These are phyloP conservation scores for Holothuria leucospilota DNA, from an alignment of 53 echinoderm and acorn worm species.

Conservation along the genomic window DNA sequence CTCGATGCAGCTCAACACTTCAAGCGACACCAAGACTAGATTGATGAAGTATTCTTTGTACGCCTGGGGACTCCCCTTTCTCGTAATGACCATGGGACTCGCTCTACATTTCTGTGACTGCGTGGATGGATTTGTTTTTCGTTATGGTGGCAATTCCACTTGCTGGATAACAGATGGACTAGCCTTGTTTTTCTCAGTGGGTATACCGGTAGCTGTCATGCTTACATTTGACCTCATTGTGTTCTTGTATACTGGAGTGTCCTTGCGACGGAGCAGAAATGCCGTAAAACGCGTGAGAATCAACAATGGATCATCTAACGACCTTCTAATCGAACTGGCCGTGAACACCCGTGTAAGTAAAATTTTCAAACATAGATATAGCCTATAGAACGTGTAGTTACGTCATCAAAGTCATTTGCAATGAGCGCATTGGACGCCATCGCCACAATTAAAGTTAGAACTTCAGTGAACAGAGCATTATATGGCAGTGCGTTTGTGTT, in stretches of 20 bases:
- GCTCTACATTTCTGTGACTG: slow-evolving; percentile 50
- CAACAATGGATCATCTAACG: neutral
- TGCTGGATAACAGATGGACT: slow-evolving; percentile 64
- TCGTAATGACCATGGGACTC: slow-evolving; percentile 33
- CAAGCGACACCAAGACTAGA: slow-evolving; percentile 8
- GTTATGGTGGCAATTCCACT: slow-evolving; percentile 33
- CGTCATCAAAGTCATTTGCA: no score
- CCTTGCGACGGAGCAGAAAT: slow-evolving; percentile 44
- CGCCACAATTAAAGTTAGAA: no score
- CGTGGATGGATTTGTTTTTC: slow-evolving; percentile 29
- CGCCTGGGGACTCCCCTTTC: slow-evolving; percentile 59
- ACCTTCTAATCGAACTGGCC: neutral
- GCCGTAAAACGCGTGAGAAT: slow-evolving; percentile 31
- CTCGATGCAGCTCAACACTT: slow-evolving; percentile 15
- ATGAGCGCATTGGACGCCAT: no score
- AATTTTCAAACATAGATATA: neutral
- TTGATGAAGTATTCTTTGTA: slow-evolving; percentile 53
- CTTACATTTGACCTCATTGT: slow-evolving; percentile 50
- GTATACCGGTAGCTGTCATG: slow-evolving; percentile 45
- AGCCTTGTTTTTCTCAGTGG: slow-evolving; percentile 52
- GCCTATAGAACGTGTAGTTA: no score
- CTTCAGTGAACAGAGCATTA: no score
- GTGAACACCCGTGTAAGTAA: slow-evolving; percentile 9
- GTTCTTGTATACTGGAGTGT: slow-evolving; percentile 46
- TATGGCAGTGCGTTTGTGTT: no score